Conservation (phyloP, 2,888 invertebrate species). For the Acholoe squamosa region DNA sequence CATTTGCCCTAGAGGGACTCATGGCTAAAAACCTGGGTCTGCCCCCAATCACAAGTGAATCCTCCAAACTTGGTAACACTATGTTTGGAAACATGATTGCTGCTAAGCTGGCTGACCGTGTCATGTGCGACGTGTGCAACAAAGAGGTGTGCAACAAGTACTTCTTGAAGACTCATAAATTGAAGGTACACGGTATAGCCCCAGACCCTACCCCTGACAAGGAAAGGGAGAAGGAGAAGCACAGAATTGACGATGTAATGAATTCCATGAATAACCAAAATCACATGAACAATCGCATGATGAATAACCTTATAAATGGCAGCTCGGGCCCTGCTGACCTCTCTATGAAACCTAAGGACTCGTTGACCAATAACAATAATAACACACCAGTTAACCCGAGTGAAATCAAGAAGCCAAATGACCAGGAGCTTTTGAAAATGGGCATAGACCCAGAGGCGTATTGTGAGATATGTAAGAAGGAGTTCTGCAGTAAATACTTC, state of each 20-base stretch:
- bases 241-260: slow-evolving; percentile 3
- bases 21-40: slow-evolving; percentile 55
- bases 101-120: slow-evolving; percentile 82
- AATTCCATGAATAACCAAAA: background rate
- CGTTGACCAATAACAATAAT: background rate
- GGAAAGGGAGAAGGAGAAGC: slow-evolving; percentile 67
- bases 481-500: slow-evolving; percentile 98
- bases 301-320: slow-evolving; percentile 32
- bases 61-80: slow-evolving; percentile 68
- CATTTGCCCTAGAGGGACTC: slow-evolving; percentile 58
- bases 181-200: slow-evolving; percentile 91
- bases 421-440: slow-evolving; percentile 80
- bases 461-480: slow-evolving; percentile 93
- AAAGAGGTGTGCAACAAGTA: slow-evolving; percentile 99
- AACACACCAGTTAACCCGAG: background rate
- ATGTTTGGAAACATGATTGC: slow-evolving; percentile 83
- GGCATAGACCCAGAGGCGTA: slow-evolving; percentile 83
- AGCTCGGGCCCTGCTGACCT: slow-evolving; percentile 60
- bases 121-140: slow-evolving; percentile 95
- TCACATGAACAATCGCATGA: slow-evolving; percentile 50
- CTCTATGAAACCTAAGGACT: slow-evolving; percentile 61
- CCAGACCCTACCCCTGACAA: slow-evolving; percentile 67
- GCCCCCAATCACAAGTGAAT: slow-evolving; percentile 21
- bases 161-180: slow-evolving; percentile 99
- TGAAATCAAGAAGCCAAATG: slow-evolving; percentile 63